Evolutionary conservation across 2,797 vertebrate genomes (phyloP), one percentile per base, ranked within the genome.

Genomic region (Myotis vivesi): DNA sequence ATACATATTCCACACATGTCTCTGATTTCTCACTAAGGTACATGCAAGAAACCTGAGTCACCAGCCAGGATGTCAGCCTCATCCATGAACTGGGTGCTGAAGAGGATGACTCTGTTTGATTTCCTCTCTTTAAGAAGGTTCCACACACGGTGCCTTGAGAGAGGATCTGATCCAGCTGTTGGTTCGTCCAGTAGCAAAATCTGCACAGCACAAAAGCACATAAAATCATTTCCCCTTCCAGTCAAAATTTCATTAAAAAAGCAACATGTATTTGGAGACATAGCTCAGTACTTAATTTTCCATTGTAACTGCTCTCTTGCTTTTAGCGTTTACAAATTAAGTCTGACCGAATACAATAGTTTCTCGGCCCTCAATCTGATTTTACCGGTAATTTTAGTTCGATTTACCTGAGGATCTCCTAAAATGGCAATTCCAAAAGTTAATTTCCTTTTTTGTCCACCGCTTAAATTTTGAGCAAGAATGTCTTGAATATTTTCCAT

Each of bases 11-110:
- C 44, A 30, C 22, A 6, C 1, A 0, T 16, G n/a, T 22, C 71
- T 46, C 51, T 66, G 22, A 51, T 71, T 87, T 30, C 11, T 72
- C 44, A 49, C 1, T 13, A 41, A 72, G 33, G 33, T 8, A 19
- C 28, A 5, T 4, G 15, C 33, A 72, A 57, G 66, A n/a, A 94
- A 86, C 22, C 9, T 12, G 53, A 49, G 73, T 96, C 95, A 99
- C 99, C 99, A 5, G 99, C 99, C 0, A 99, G 98, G 66, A 99
- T 98, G 94, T 99, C 99, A 0, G 99, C 99, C 97, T 99, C 99
- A 0, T 99, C 99, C 99, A 99, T 99, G 98, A 99, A 99, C 97
- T 99, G 99, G 0, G 99, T 99, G 93, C 99, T 99, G 96, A 99
- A 98, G 1, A 99, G 98, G 0, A 98, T 99, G 64, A 98, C 99